These are phyloP conservation scores for Watsonalla binaria DNA, from an alignment of 2,888 invertebrate genomes.

Conservation along the genomic window DNA sequence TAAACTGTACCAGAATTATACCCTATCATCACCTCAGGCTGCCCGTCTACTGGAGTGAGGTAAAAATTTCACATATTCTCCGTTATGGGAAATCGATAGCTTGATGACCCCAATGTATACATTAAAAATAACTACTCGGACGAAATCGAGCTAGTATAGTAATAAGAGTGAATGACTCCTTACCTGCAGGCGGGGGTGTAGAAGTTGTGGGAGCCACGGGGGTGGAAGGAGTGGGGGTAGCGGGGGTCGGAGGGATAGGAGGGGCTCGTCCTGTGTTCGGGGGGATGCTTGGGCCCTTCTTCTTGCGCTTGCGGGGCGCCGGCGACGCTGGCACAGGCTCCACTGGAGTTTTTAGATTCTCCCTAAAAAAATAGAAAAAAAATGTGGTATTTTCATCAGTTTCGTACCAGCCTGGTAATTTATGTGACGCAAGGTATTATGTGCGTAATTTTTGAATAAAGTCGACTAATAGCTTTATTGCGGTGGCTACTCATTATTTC, in stretches of 20 bases:
- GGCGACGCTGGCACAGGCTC: conserved; percentile 40
- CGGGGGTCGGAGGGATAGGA: conserved; percentile 10
- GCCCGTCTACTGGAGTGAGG: no score
- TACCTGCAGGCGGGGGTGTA: conserved; percentile 11
- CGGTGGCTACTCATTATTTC: no score
- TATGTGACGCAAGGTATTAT: no score
- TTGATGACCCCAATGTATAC: no score
- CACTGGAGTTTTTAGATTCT: conserved; percentile 22
- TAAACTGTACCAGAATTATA: neutral
- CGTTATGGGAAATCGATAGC: no score
- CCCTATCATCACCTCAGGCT: neutral
- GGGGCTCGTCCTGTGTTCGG: conserved; percentile 15
- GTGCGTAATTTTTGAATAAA: no score
- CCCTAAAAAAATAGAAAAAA: conserved; percentile 12
- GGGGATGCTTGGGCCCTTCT: conserved; percentile 29
- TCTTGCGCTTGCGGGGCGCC: conserved; percentile 48
- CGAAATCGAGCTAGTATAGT: neutral
- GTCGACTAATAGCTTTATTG: no score
- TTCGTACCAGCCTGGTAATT: no score
- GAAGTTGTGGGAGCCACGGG: conserved; percentile 27
- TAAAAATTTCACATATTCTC: no score
- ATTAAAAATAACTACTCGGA: no score
- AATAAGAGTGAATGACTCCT: neutral
- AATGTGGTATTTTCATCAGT: no score
- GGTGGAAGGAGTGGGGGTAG: conserved; percentile 16